phyloP scores from a whole-genome alignment of 2,113 vertebrate species.

The Acrocephalus arundinaceus region DNA sequence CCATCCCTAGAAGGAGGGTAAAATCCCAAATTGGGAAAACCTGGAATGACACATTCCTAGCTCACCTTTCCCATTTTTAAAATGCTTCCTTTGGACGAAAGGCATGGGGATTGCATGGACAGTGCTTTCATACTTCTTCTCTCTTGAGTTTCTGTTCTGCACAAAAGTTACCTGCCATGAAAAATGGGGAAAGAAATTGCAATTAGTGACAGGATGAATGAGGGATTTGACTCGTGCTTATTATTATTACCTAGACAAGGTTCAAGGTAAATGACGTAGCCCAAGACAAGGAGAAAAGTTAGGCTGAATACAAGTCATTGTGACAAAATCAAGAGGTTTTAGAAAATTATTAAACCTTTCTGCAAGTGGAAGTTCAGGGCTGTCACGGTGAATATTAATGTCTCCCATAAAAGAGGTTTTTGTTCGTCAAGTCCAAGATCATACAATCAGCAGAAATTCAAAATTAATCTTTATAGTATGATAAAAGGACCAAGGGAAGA shows the following conservation, averaged over 20 bases:
- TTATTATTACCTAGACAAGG: neutral
- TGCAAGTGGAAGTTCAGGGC: conserved; percentile 17
- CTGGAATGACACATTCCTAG: neutral
- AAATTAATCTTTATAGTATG: conserved; percentile 53
- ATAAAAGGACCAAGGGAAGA: conserved; percentile 10
- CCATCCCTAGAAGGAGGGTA: neutral
- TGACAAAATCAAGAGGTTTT: conserved; percentile 60
- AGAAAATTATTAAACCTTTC: conserved; percentile 59
- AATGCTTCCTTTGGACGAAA: neutral
- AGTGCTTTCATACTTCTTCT: neutral
- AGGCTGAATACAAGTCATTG: conserved; percentile 38
- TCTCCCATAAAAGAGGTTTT: conserved; percentile 20
- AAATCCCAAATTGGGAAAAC: neutral
- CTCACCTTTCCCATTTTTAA: neutral
- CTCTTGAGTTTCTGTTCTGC: neutral
- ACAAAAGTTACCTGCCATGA: neutral
- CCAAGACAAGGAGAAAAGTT: neutral
- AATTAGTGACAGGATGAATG: conserved; percentile 28
- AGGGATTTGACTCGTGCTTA: neutral
- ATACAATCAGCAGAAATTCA: conserved; percentile 53
- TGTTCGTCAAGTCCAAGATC: conserved; percentile 32
- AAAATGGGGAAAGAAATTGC: conserved; percentile 11
- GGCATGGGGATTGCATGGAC: neutral
- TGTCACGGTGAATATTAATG: conserved; percentile 50
- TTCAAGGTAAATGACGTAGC: neutral